Evolutionary conservation across 2,113 vertebrate genomes (phyloP).

Genomic region (Lynx canadensis): DNA sequence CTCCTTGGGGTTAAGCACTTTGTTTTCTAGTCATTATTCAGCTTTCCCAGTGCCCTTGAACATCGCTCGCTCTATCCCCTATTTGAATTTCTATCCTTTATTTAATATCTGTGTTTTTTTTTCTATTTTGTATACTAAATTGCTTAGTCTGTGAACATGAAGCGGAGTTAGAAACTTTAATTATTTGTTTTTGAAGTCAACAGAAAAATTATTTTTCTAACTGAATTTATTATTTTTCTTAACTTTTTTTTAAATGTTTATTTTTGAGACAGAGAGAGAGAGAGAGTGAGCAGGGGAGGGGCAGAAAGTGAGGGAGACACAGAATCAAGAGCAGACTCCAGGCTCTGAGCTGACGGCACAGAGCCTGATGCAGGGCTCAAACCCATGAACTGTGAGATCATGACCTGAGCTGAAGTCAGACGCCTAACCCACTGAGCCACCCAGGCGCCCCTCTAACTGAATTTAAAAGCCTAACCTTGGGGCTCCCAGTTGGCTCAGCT

Average conservation of each 20-base stretch:
- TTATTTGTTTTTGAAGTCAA: background rate
- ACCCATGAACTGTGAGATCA: no score
- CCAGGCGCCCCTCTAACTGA: background rate
- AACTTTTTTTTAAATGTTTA: no score
- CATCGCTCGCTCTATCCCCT: accelerated
- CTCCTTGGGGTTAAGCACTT: background rate
- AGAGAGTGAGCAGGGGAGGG: no score
- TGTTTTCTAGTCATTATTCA: background rate
- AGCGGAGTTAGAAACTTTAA: background rate
- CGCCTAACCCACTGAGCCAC: no score
- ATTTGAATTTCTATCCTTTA: background rate
- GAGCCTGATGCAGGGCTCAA: no score
- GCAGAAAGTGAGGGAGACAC: no score
- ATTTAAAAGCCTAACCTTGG: slow-evolving; percentile 1
- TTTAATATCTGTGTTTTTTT: background rate
- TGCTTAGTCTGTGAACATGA: background rate
- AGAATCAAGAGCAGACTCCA: no score
- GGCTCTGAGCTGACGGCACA: no score
- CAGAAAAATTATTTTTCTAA: background rate
- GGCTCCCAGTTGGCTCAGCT: background rate
- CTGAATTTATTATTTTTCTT: background rate
- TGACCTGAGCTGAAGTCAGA: no score
- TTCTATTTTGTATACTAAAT: background rate
- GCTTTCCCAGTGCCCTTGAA: background rate
- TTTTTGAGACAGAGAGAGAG: no score